phyloP scores from a whole-genome alignment of 2,888 invertebrate species.

The Meghimatium bilineatum region DNA sequence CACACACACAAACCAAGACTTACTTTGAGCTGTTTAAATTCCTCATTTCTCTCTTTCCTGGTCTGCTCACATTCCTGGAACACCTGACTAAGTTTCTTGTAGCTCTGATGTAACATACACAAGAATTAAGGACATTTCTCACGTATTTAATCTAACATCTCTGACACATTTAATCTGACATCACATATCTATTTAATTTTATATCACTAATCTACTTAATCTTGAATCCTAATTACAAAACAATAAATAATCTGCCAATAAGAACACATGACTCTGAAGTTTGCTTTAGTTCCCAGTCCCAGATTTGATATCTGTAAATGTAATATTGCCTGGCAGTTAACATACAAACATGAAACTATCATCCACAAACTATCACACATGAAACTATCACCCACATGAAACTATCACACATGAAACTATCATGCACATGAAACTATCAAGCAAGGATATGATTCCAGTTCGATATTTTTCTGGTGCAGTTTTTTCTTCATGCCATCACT shows the following conservation, averaged over 20 bases:
- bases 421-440: background rate
- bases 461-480: slow-evolving; percentile 41
- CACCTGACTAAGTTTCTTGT: slow-evolving; percentile 38
- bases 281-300: too few species aligned
- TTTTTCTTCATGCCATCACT: slow-evolving; percentile 38
- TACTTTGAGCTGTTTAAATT: slow-evolving; percentile 48
- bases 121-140: slow-evolving; percentile 13
- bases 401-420: background rate
- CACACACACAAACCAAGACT: too few species aligned
- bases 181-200: background rate
- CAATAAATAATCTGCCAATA: too few species aligned
- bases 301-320: too few species aligned
- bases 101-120: slow-evolving; percentile 28
- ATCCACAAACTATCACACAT: too few species aligned
- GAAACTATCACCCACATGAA: background rate
- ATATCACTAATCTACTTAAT: background rate
- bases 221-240: too few species aligned
- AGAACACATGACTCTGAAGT: too few species aligned
- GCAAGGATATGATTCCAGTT: slow-evolving; percentile 46
- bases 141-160: too few species aligned
- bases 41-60: slow-evolving; percentile 46
- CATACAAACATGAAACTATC: too few species aligned
- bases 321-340: too few species aligned
- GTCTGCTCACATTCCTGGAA: slow-evolving; percentile 44
- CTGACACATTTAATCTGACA: background rate